Percentiles rank a stretch among this genome's conserved stretches.
Evolutionary conservation across 2,797 vertebrate species (phyloP).

Genomic region (Pipistrellus pygmaeus): DNA sequence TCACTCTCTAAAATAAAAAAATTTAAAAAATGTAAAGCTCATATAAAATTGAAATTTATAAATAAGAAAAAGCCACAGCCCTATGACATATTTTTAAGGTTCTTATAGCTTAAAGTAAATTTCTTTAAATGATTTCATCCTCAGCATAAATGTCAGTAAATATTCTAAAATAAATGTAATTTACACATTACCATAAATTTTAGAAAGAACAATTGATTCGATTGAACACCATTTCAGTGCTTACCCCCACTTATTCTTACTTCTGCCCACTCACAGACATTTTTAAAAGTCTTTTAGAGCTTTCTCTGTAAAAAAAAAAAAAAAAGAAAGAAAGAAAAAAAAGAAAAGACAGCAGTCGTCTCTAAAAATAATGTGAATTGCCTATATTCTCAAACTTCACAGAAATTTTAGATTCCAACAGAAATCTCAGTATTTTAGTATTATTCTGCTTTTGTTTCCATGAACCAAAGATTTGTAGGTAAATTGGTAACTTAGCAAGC

Average conservation of each 20-base stretch:
- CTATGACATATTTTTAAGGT: neutral
- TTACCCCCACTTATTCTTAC: constrained; percentile 57
- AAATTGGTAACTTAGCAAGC: constrained; percentile 36
- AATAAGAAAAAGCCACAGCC: constrained; percentile 29
- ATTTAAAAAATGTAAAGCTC: neutral
- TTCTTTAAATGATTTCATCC: constrained; percentile 49
- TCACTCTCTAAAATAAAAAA: neutral
- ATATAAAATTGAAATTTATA: neutral
- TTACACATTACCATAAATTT: constrained; percentile 57
- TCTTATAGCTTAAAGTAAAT: constrained; percentile 30
- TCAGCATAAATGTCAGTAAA: constrained; percentile 52
- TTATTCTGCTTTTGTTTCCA: constrained; percentile 51
- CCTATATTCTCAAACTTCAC: constrained; percentile 19
- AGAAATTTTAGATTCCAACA: neutral
- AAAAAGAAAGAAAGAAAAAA: neutral
- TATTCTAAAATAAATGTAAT: constrained; percentile 20
- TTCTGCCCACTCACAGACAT: constrained; percentile 70
- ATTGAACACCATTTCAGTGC: constrained; percentile 6
- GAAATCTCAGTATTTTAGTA: constrained; percentile 24
- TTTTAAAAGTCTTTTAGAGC: constrained; percentile 65
- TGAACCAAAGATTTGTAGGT: constrained; percentile 40
- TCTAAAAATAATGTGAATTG: constrained; percentile 69
- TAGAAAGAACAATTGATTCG: constrained; percentile 54
- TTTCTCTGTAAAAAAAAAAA: constrained; percentile 67
- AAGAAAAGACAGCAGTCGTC: constrained; percentile 44